Base-by-base conservation (phyloP, 2,888 invertebrate species). In the Aphrophora alni region DNA sequence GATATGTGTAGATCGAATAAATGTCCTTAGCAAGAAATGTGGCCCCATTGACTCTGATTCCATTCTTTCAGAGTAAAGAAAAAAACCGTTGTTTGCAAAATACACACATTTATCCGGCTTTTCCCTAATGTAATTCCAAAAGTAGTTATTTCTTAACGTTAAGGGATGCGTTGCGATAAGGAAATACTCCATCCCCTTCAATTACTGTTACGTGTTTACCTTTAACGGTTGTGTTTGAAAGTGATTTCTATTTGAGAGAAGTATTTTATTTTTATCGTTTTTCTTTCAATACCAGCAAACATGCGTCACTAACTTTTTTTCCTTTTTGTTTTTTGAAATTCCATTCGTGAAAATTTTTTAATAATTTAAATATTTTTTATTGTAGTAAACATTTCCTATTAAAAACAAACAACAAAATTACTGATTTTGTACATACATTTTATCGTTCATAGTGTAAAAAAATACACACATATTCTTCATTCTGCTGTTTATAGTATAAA, bases 1-100 rank as follows among this genome's bases (percentile, higher is more conserved):
- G 59, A 59, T 59, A 59, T 59, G 59, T 59, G 59, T 21, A 59
- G 59, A 59, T 59, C 59, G 59, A 59, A 59, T 59, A 59, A 59
- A 59, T 21, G 59, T 59, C 59, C 7, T 59, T 59, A 21, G 21
- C 0, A 59, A 59, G 59, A 59, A 59, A 59, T 59, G 59, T 59
- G 59, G 59, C 21, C 59, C 44, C 59, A 59, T 59, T 59, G 21
- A 21, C 21, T 21, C 21, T 59, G 59, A 59, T 59, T 21, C 59
- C 21, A 5, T 59, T 59, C 59, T 59, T 59, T 59, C 59, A 21
- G 21, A 7, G 59, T 59, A 21, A 21, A 59, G 59, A 59, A 59
- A 21, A 21, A 59, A 7, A 14, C n/a, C 12, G 59, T 21, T 59
- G n/a, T 21, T 21, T n/a, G 59, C 3, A 21, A 59, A 59, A 59